Conservation (phyloP, 1,140 invertebrate species). For the Drosophila grimshawi region DNA sequence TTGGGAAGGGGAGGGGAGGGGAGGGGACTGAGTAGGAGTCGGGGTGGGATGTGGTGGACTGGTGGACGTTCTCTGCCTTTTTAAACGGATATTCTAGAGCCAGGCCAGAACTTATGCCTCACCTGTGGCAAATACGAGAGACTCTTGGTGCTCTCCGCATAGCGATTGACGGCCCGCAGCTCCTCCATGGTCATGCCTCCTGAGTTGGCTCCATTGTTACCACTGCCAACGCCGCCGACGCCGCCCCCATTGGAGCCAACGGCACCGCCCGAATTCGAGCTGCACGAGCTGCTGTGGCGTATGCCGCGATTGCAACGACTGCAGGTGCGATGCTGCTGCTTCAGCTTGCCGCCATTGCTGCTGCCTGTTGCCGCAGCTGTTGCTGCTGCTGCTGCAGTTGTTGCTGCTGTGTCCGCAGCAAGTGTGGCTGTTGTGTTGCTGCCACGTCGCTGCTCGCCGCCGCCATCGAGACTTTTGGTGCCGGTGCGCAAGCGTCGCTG, state of each 20-base stretch:
- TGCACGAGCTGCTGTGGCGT: conserved; percentile 86
- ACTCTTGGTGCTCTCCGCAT: conserved; percentile 96
- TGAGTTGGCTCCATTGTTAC: conserved; percentile 68
- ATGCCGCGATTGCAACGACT: conserved; percentile 81
- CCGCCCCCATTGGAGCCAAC: conserved; percentile 88
- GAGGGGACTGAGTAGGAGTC: background rate
- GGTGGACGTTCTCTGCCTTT: background rate
- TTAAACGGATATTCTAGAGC: conserved; percentile 82
- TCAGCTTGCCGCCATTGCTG: conserved; percentile 41
- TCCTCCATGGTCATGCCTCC: conserved; percentile 92
- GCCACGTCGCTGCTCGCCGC: conserved; percentile 49
- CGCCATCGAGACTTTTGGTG: conserved; percentile 74
- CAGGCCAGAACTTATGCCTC: conserved; percentile 85
- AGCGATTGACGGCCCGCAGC: conserved; percentile 92
- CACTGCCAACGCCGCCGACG: conserved; percentile 18
- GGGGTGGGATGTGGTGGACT: background rate
- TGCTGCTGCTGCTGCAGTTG: conserved; percentile 16
- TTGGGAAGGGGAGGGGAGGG: conserved; percentile 5
- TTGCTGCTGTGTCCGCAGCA: conserved; percentile 15
- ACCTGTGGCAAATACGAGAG: conserved; percentile 95
- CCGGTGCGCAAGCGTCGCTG: conserved; percentile 73
- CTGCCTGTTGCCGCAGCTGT: conserved; percentile 30
- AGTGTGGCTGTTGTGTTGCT: conserved; percentile 30
- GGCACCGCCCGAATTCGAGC: conserved; percentile 87
- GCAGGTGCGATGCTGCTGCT: conserved; percentile 69